These are phyloP conservation scores for Microtus ochrogaster DNA, from an alignment of 2,113 vertebrate species.

Conservation along the genomic window DNA sequence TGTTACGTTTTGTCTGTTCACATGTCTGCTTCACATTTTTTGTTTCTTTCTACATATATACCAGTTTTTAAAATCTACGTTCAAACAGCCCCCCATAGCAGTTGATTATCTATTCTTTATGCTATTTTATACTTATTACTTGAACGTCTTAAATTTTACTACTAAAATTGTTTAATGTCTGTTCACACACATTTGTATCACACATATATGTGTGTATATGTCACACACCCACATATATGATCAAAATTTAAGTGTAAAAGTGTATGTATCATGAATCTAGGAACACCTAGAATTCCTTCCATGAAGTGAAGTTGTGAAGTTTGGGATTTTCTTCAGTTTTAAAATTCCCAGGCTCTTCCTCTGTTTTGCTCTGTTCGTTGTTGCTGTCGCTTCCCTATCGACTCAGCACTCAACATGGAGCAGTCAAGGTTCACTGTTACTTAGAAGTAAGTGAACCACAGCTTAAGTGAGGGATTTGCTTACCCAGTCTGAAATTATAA, in stretches of 20 bases:
- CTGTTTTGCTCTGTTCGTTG: background rate
- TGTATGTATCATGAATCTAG: background rate
- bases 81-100: no score
- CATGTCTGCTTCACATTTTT: no score
- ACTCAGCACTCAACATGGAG: background rate
- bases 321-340: background rate
- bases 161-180: no score
- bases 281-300: background rate
- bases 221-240: no score
- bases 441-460: background rate
- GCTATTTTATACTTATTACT: no score
- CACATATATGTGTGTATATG: no score
- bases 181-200: no score
- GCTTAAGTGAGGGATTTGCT: background rate
- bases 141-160: no score
- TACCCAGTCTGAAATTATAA: background rate
- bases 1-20: no score
- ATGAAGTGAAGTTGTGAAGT: background rate
- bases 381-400: rapidly evolving
- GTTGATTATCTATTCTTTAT: no score
- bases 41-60: no score
- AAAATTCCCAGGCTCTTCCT: background rate
- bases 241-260: background rate
- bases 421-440: background rate
- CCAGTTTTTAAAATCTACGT: no score